Evolutionary conservation across 2,888 invertebrate species (phyloP).

Genomic region (Pachliopta kotzebuea): DNA sequence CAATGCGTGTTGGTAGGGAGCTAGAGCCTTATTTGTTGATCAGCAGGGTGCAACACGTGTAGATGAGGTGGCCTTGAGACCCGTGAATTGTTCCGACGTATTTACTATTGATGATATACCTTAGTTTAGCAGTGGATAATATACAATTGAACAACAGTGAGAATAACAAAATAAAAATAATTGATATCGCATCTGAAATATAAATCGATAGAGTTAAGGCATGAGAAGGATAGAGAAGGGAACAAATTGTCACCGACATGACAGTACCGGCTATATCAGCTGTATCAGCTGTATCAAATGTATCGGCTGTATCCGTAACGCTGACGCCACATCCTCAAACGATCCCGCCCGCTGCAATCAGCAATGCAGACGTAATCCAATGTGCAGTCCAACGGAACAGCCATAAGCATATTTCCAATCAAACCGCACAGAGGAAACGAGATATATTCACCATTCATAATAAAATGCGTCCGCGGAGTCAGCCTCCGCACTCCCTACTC

Average conservation of each 20-base stretch:
- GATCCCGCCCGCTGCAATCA: constrained; percentile 52
- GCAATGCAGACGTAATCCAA: constrained; percentile 60
- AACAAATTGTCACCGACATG: constrained; percentile 20
- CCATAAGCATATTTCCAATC: constrained; percentile 75
- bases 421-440: constrained; percentile 62
- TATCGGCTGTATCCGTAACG: constrained; percentile 12
- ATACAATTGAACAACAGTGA: too few relatives aligned
- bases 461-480: constrained; percentile 72
- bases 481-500: constrained; percentile 33
- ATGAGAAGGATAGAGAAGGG: constrained; percentile 3
- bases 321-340: constrained; percentile 37
- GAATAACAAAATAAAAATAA: too few relatives aligned
- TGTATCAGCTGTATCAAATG: too few relatives aligned
- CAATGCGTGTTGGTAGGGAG: too few relatives aligned
- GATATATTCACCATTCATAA: constrained; percentile 66
- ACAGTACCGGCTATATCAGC: too few relatives aligned
- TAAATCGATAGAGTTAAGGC: constrained; percentile 20
- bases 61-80: too few relatives aligned
- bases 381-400: constrained; percentile 51
- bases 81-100: too few relatives aligned
- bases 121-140: too few relatives aligned
- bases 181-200: constrained; percentile 20
- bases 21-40: too few relatives aligned
- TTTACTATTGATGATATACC: too few relatives aligned
- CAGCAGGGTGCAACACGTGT: too few relatives aligned